phyloP scores from a whole-genome alignment of 2,888 invertebrate species.

The Spisula solida region DNA sequence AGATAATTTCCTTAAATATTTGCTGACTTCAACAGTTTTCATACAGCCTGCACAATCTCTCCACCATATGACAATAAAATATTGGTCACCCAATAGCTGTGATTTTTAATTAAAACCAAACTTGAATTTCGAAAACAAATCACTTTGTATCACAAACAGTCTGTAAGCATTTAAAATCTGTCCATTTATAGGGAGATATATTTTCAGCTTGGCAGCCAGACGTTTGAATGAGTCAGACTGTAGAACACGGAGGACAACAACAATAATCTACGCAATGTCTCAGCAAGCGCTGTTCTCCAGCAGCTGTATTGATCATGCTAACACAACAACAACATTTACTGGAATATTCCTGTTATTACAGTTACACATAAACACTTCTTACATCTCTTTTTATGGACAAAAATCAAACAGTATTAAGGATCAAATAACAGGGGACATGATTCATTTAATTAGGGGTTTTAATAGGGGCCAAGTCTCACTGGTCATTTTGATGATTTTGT shows the following conservation, averaged over 20 bases:
- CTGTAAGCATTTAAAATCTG: neutral
- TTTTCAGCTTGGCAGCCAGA: neutral
- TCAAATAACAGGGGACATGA: too few relatives aligned
- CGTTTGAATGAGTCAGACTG: neutral
- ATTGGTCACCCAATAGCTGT: neutral
- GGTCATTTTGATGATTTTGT: too few relatives aligned
- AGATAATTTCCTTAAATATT: neutral
- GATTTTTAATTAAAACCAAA: neutral
- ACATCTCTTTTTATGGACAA: neutral
- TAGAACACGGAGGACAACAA: neutral
- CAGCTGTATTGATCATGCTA: neutral
- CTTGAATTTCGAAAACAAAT: neutral
- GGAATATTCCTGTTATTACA: neutral
- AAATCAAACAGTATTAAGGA: too few relatives aligned
- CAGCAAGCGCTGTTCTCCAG: neutral
- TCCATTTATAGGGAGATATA: neutral
- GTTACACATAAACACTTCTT: neutral
- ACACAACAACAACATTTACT: neutral
- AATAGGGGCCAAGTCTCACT: too few relatives aligned
- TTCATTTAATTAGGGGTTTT: too few relatives aligned
- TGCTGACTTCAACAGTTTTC: conserved; percentile 21
- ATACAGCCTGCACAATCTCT: neutral
- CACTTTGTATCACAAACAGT: neutral
- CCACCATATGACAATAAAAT: neutral
- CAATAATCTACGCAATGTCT: conserved; percentile 7